phyloP scores from a whole-genome alignment of 1,140 invertebrate genomes.

The Drosophila serrata region DNA sequence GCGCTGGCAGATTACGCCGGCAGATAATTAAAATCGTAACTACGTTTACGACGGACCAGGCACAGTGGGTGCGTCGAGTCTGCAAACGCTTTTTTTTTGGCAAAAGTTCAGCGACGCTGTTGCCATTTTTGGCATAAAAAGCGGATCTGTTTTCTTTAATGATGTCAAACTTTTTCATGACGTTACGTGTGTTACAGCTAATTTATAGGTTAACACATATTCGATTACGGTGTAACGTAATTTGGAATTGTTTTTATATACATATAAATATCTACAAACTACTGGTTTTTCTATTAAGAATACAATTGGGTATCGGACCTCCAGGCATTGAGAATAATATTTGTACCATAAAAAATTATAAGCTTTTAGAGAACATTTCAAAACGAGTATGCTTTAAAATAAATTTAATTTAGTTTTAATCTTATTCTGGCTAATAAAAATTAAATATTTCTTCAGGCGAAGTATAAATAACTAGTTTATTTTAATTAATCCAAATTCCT shows the following conservation, averaged over 20 bases:
- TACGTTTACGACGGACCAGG: constrained; percentile 58
- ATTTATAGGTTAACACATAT: constrained; percentile 5
- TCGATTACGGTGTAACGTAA: background rate
- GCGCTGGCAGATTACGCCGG: constrained; percentile 71
- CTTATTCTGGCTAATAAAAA: background rate
- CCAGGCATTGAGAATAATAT: no score
- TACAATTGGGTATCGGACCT: no score
- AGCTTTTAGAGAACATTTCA: no score
- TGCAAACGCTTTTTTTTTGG: constrained; percentile 20
- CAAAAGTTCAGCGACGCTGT: constrained; percentile 1
- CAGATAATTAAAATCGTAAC: constrained; percentile 83
- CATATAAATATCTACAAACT: no score
- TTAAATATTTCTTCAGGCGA: background rate
- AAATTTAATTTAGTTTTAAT: background rate
- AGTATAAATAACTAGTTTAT: background rate
- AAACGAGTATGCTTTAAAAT: background rate
- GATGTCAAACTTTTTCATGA: constrained; percentile 4
- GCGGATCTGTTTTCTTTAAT: background rate
- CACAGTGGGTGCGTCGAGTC: constrained; percentile 38
- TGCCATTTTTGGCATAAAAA: background rate
- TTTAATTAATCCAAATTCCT: background rate
- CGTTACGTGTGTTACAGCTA: background rate
- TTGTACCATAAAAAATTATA: background rate
- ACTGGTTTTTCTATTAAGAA: no score
- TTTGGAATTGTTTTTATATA: background rate